phyloP scores from a whole-genome alignment of 2,797 vertebrate genomes.

The Alca torda region DNA sequence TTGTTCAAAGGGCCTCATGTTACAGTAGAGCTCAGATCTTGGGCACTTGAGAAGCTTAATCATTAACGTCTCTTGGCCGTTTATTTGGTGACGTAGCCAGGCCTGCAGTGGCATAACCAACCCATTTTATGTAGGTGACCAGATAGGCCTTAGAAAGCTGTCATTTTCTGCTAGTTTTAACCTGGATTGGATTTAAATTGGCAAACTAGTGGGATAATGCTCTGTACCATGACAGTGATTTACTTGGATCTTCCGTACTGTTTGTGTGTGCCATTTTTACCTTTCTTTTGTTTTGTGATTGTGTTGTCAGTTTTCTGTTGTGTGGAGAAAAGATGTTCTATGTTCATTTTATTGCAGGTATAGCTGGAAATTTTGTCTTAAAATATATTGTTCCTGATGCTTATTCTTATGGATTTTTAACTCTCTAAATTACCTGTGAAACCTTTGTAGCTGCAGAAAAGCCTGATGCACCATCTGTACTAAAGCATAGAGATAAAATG shows the following conservation, averaged over 20 bases:
- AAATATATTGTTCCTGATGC: constrained; percentile 16
- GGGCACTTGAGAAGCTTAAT: neutral
- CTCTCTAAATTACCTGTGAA: constrained; percentile 75
- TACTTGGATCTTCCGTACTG: neutral
- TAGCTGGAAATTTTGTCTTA: constrained; percentile 54
- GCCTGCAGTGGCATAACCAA: neutral
- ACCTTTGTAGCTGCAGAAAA: constrained; percentile 82
- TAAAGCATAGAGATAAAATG: constrained; percentile 80
- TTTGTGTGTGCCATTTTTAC: neutral
- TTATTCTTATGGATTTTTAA: constrained; percentile 48
- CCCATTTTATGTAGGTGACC: neutral
- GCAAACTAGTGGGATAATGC: neutral
- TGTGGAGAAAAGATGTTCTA: neutral
- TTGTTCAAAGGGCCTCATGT: neutral
- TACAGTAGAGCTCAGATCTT: neutral
- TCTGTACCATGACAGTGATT: neutral
- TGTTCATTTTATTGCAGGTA: constrained; percentile 38
- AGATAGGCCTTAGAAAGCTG: neutral
- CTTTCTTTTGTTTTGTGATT: neutral
- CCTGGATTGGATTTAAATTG: neutral
- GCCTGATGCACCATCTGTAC: constrained; percentile 67
- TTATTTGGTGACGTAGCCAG: neutral
- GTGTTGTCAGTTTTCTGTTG: neutral
- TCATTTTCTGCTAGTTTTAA: neutral
- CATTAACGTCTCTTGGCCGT: neutral